Percentiles rank a stretch among this genome's conserved stretches.
Conservation (phyloP, 2,888 invertebrate species). For the Tholera decimalis region DNA sequence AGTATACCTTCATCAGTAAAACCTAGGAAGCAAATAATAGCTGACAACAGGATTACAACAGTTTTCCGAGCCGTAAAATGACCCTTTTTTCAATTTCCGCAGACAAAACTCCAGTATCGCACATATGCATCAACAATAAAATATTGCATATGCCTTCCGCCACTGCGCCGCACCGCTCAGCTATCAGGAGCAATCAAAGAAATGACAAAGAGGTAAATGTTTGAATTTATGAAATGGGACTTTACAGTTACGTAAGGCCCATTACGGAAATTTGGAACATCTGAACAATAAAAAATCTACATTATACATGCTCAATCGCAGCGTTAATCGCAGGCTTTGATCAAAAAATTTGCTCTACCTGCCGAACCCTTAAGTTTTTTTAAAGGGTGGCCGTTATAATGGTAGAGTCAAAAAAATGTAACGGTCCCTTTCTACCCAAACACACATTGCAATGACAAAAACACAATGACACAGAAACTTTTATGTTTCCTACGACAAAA, state of each 20-base stretch:
- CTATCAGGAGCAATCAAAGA: slow-evolving; percentile 62
- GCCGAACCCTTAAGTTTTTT: slow-evolving; percentile 82
- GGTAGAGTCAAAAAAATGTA: slow-evolving; percentile 82
- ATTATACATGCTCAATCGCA: slow-evolving; percentile 82
- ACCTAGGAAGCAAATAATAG: too few species aligned
- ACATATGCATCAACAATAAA: slow-evolving; percentile 46
- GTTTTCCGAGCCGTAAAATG: neutral
- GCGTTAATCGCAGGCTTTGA: slow-evolving; percentile 83
- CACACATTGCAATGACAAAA: slow-evolving; percentile 88
- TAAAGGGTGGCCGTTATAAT: slow-evolving; percentile 88
- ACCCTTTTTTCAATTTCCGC: slow-evolving; percentile 1
- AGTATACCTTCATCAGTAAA: too few species aligned
- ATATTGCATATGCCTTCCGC: slow-evolving; percentile 58
- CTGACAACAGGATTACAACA: neutral
- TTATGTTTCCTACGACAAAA: slow-evolving; percentile 85
- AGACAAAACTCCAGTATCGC: slow-evolving; percentile 28
- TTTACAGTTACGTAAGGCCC: slow-evolving; percentile 81
- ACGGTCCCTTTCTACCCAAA: slow-evolving; percentile 86
- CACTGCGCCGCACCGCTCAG: too few species aligned
- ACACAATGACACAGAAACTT: slow-evolving; percentile 87
- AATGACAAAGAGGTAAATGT: slow-evolving; percentile 61
- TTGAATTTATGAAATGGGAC: slow-evolving; percentile 46
- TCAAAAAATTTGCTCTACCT: slow-evolving; percentile 88
- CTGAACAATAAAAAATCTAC: slow-evolving; percentile 74
- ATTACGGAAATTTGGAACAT: slow-evolving; percentile 77